phyloP scores from a whole-genome alignment of 2,888 invertebrate genomes.

The Podotricha telesiphe region DNA sequence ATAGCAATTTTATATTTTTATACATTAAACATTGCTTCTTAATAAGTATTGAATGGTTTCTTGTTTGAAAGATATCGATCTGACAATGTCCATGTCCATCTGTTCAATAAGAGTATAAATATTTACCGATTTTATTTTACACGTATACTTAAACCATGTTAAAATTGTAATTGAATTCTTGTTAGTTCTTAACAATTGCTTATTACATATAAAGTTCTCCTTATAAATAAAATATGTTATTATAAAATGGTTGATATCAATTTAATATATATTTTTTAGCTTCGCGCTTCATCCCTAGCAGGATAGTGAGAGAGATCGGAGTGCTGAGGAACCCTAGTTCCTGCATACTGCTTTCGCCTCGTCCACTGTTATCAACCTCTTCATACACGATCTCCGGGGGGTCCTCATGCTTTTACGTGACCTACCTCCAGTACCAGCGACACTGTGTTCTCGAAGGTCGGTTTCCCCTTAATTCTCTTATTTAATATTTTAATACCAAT shows the following conservation, averaged over 20 bases:
- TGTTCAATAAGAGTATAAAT: constrained; percentile 14
- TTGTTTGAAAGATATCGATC: constrained; percentile 21
- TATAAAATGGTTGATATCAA: background rate
- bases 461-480: no score
- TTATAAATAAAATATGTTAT: background rate
- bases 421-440: no score
- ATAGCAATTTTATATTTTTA: constrained; percentile 19
- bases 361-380: no score
- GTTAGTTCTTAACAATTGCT: background rate
- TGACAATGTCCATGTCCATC: constrained; percentile 14
- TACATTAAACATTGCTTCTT: constrained; percentile 20
- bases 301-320: no score
- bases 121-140: constrained; percentile 22
- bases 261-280: background rate
- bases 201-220: background rate
- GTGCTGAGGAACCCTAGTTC: no score
- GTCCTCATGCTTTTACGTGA: no score
- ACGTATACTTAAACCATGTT: background rate
- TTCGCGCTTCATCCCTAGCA: no score
- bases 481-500: no score
- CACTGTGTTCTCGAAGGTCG: no score
- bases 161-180: constrained; percentile 6
- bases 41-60: constrained; percentile 19
- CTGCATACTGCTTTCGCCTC: no score
- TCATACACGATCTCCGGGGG: no score